phyloP scores from a whole-genome alignment of 2,888 invertebrate species.

The Volucella inflata region DNA sequence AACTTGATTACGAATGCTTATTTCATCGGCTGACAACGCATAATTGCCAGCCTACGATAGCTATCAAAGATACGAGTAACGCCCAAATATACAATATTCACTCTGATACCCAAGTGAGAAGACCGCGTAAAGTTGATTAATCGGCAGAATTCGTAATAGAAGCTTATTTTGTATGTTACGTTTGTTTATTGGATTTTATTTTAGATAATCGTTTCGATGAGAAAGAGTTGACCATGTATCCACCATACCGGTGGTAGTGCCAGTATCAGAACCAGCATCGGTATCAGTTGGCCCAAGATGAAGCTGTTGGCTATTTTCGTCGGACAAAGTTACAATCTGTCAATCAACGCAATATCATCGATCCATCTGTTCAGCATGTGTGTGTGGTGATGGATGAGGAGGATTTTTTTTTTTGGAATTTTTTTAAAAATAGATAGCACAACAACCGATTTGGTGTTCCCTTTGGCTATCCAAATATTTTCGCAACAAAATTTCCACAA shows the following conservation, averaged over 20 bases:
- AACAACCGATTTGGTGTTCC: too few relatives aligned
- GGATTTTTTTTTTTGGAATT: neutral
- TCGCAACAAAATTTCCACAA: too few relatives aligned
- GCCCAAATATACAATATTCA: conserved; percentile 25
- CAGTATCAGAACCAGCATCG: too few relatives aligned
- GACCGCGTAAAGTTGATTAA: neutral
- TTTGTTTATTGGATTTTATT: conserved; percentile 29
- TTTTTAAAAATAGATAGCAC: conserved; percentile 28
- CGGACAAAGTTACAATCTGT: conserved; percentile 41
- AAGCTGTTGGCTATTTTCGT: conserved; percentile 45
- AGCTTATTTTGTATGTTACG: conserved; percentile 32
- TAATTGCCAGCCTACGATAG: conserved; percentile 44
- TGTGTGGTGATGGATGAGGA: conserved; percentile 19
- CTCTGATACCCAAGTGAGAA: neutral
- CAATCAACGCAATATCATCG: conserved; percentile 63
- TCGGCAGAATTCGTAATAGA: conserved; percentile 43
- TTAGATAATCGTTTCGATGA: neutral
- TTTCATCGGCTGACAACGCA: conserved; percentile 62
- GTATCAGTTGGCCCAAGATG: neutral
- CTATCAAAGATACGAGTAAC: too few relatives aligned
- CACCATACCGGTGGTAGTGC: too few relatives aligned
- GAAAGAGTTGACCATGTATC: neutral
- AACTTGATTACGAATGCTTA: conserved; percentile 26
- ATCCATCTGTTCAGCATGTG: conserved; percentile 57
- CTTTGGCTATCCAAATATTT: too few relatives aligned